Evolutionary conservation across 2,113 vertebrate genomes (phyloP).

Genomic region (Zootoca vivipara): DNA sequence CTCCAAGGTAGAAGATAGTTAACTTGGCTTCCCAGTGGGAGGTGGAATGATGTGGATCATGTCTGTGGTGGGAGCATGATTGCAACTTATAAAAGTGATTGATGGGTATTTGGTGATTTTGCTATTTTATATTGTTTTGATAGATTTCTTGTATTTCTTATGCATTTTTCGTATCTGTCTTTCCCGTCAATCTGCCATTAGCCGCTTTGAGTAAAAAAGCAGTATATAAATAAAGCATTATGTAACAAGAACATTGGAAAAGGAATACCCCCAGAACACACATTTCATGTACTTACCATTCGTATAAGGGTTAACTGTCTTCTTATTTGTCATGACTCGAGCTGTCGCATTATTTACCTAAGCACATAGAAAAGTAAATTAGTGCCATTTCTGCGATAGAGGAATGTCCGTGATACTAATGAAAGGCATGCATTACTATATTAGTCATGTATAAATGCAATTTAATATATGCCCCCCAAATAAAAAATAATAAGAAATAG

Average conservation of each 20-base stretch:
- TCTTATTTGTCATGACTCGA: conserved; percentile 98
- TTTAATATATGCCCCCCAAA: conserved; percentile 74
- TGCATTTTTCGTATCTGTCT: too few relatives aligned
- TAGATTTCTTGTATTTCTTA: too few relatives aligned
- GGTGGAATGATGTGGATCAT: too few relatives aligned
- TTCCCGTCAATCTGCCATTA: too few relatives aligned
- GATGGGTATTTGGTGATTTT: too few relatives aligned
- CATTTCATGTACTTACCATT: conserved; percentile 84
- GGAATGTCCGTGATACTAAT: conserved; percentile 41
- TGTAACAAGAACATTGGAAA: neutral
- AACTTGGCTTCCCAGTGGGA: too few relatives aligned
- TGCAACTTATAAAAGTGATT: too few relatives aligned
- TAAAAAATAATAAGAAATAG: conserved; percentile 57
- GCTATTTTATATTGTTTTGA: too few relatives aligned
- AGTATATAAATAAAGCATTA: too few relatives aligned
- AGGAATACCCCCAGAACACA: neutral
- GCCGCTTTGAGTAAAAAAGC: too few relatives aligned
- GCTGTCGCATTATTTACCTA: conserved; percentile 99
- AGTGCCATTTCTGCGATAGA: conserved; percentile 47
- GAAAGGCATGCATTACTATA: conserved; percentile 84
- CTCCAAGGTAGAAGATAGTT: too few relatives aligned
- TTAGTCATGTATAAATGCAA: conserved; percentile 79
- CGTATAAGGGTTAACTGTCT: conserved; percentile 96
- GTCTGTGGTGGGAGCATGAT: too few relatives aligned
- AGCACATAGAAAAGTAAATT: conserved; percentile 80